These are phyloP conservation scores for Biston betularia DNA, from an alignment of 2,888 invertebrate species.

Conservation along the genomic window DNA sequence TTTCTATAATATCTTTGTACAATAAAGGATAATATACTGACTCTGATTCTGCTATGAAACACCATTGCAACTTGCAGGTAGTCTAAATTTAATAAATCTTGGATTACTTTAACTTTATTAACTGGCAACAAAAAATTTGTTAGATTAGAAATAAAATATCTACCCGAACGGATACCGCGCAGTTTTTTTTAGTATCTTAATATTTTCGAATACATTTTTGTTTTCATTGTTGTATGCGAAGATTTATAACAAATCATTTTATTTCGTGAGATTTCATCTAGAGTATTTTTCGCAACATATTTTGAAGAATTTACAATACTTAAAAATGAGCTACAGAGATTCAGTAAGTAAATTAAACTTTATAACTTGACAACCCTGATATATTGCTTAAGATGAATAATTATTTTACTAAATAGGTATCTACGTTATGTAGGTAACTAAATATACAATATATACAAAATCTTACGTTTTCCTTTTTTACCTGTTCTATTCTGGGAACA, in stretches of 20 bases:
- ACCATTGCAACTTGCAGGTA: too few species aligned
- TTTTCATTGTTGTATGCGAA: background rate
- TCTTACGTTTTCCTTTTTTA: slow-evolving; percentile 25
- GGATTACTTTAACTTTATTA: background rate
- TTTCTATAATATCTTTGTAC: too few species aligned
- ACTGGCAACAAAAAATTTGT: background rate
- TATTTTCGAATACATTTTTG: background rate
- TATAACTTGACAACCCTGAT: too few species aligned
- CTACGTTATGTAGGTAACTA: background rate
- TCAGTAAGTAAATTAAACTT: slow-evolving; percentile 62
- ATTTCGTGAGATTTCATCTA: background rate
- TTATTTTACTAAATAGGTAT: background rate
- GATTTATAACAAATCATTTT: background rate
- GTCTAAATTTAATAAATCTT: too few species aligned
- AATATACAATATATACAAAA: slow-evolving; percentile 48
- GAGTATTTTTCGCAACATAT: slow-evolving; percentile 4
- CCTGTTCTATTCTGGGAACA: slow-evolving; percentile 66
- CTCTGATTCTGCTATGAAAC: too few species aligned
- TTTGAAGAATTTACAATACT: background rate
- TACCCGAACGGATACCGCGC: background rate
- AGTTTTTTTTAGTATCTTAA: background rate
- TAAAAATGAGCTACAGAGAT: slow-evolving; percentile 76
- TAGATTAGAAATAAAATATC: background rate
- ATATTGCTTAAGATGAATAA: background rate
- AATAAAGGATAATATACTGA: too few species aligned